Base-by-base conservation (phyloP, 2,888 invertebrate species). In the Teinopalpus imperialis region DNA sequence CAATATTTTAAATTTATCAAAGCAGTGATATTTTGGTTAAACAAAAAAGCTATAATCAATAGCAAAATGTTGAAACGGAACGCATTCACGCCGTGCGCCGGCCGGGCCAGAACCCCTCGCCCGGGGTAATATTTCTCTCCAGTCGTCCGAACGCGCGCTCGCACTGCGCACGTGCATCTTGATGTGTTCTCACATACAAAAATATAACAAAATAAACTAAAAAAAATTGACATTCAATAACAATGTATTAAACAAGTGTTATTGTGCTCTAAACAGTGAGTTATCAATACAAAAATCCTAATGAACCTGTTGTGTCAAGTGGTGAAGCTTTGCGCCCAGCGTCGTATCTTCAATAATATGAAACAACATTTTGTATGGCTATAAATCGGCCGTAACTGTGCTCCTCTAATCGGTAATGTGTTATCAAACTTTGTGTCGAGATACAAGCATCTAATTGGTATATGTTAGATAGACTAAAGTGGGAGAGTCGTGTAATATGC, bases 321-420 rank as follows among this genome's bases (percentile, higher is more conserved):
- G 63, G 43, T 46, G 61, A 62, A 70, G 69, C 60, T 67, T 66
- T 61, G 63, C 66, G 67, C 65, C 58, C 62, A 69, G 68, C 68
- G 69, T 66, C 69, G 60, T 56, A 66, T 59, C 60, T 62, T 63
- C 65, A 77, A 81, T 77, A 80, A 79, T 79, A 78, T 78, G 74
- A 81, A 81, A 83, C 71, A 76, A 76, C 81, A 77, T 79, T 83
- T 78, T 68, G 74, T 77, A 69, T 69, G 52, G 55, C 67, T 69
- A 85, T 80, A 85, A 83, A 82, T 82, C 75, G 66, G 63, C 67
- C 74, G 74, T 73, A 74, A 73, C 74, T 69, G 70, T 74, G 73
- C 63, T 66, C 68, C n/a, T 76, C 74, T 81, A 79, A 75, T 82
- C 76, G 77, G 71, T 81, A 81, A 81, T 79, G 74, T 76, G 71